These are phyloP conservation scores for Tanytarsus gracilentus DNA, from an alignment of 2,888 invertebrate species.

Conservation along the genomic window DNA sequence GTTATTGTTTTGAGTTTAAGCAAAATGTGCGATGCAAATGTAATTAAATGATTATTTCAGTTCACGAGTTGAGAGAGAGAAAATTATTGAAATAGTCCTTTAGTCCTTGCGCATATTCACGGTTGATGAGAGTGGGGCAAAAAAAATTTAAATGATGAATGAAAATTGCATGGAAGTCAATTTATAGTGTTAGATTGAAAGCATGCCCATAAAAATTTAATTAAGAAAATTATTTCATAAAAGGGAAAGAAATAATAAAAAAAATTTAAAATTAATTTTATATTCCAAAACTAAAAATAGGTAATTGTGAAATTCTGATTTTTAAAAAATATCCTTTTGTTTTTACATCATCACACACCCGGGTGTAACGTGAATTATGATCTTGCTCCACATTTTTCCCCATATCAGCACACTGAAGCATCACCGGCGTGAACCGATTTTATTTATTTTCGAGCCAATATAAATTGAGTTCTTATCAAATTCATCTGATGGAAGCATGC, in stretches of 20 bases:
- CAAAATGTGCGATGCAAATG: neutral
- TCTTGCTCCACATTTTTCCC: neutral
- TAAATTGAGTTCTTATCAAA: slow-evolving; percentile 13
- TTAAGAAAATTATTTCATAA: too few species aligned
- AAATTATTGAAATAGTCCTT: too few species aligned
- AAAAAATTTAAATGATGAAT: too few species aligned
- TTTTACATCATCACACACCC: neutral
- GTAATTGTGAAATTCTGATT: too few species aligned
- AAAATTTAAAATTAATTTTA: too few species aligned
- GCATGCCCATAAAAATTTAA: too few species aligned
- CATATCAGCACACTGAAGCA: too few species aligned
- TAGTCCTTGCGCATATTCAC: slow-evolving; percentile 2
- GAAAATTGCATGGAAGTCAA: too few species aligned
- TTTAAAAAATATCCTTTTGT: neutral
- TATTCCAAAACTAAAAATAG: too few species aligned
- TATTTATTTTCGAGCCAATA: neutral
- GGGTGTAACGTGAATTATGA: neutral
- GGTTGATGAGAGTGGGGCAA: neutral
- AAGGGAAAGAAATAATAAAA: too few species aligned
- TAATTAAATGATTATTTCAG: slow-evolving; percentile 11
- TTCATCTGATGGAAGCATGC: slow-evolving; percentile 25
- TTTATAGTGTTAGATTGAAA: too few species aligned
- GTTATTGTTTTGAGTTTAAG: neutral
- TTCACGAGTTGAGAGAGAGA: too few species aligned
- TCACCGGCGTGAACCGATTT: neutral